These are phyloP conservation scores for Tetranychus truncatus DNA, from an alignment of 2,888 invertebrate genomes.

Conservation along the genomic window DNA sequence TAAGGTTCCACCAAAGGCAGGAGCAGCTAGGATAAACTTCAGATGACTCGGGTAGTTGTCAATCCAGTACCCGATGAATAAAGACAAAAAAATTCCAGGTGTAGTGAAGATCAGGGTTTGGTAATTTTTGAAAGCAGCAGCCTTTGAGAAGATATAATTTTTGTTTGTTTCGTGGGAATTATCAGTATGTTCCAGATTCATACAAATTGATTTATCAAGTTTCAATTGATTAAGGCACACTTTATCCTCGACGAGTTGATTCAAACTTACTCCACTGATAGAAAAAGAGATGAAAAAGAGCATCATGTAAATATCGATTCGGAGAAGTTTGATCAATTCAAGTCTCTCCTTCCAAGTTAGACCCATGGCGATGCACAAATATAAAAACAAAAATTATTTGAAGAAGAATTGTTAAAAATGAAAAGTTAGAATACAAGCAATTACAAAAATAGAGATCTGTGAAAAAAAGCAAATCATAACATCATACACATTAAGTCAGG, in stretches of 20 bases:
- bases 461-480: no score
- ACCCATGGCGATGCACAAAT: no score
- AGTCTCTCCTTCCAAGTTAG: background rate
- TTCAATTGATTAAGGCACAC: background rate
- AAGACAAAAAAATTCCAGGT: constrained; percentile 3
- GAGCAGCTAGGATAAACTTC: background rate
- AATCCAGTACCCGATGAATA: constrained; percentile 14
- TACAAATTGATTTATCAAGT: background rate
- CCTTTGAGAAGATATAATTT: background rate
- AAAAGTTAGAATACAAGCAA: no score
- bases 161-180: background rate
- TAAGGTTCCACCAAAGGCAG: background rate
- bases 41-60: constrained; percentile 8
- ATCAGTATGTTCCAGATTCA: background rate
- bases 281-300: background rate
- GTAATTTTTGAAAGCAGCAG: constrained; percentile 2
- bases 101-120: background rate
- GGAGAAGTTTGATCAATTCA: background rate
- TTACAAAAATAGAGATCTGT: no score
- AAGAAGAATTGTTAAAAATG: no score
- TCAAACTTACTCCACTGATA: background rate
- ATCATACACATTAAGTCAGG: no score
- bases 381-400: no score
- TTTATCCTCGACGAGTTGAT: background rate
- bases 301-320: background rate